Conservation (phyloP, 92 coral and sea anemone genomes). For the Epizoanthus ramosus region DNA sequence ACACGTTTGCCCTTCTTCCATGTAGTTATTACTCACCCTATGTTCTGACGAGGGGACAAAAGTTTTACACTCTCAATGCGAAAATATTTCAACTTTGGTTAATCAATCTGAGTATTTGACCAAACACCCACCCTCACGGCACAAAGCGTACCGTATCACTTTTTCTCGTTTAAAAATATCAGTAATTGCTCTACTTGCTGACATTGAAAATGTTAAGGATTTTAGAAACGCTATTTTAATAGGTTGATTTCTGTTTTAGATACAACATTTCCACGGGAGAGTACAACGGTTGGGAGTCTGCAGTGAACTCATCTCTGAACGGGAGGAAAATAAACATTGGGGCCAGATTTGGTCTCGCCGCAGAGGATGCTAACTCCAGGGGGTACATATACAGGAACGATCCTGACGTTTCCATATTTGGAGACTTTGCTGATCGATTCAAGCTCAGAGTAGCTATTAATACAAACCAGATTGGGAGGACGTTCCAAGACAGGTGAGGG, state of each 20-base stretch:
- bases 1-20: no score
- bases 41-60: no score
- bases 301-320: constrained; percentile 30
- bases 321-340: constrained; percentile 35
- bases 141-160: no score
- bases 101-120: no score
- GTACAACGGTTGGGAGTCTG: constrained; percentile 45
- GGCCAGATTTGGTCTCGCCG: constrained; percentile 16
- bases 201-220: no score
- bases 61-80: no score
- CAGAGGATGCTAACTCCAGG: constrained; percentile 26
- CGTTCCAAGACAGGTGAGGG: constrained; percentile 58
- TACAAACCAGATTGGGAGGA: constrained; percentile 44
- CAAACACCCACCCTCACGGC: no score
- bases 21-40: no score
- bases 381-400: constrained; percentile 43
- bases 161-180: no score
- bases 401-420: constrained; percentile 48
- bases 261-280: constrained; percentile 53
- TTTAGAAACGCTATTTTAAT: background rate
- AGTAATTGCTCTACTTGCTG: no score
- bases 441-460: constrained; percentile 40
- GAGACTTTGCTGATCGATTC: constrained; percentile 33
- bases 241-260: constrained; percentile 2
- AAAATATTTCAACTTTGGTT: no score